Percentiles rank a stretch among this genome's conserved stretches.
These are phyloP conservation scores for Gallinago paraguaiae DNA, from an alignment of 2,113 vertebrate genomes.

Conservation along the genomic window DNA sequence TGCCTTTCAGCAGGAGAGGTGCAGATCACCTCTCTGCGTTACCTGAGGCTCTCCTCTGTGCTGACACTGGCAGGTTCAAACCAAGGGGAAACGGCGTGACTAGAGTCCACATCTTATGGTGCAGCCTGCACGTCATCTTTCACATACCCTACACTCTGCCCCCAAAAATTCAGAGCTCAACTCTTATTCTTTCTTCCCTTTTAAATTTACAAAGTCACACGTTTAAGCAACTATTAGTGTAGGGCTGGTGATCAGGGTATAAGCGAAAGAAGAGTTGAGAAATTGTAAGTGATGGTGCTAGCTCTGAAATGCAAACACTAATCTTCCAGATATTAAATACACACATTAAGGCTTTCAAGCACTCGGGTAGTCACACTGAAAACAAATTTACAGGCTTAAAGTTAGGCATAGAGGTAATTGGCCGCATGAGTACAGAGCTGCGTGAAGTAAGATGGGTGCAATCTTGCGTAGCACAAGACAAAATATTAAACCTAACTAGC, in stretches of 20 bases:
- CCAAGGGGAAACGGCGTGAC: not conserved
- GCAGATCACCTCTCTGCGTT: not conserved
- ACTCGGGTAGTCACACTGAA: not conserved
- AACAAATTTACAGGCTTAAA: not conserved
- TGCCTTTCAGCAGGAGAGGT: not conserved
- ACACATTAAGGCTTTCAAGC: not conserved
- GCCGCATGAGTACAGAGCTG: not conserved
- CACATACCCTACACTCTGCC: not conserved
- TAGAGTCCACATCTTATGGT: not conserved
- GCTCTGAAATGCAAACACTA: not conserved
- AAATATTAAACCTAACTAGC: not conserved
- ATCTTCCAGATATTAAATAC: not conserved
- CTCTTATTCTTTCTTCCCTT: not conserved
- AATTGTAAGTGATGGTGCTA: not conserved
- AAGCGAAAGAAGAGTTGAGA: not conserved
- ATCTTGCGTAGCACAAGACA: not conserved
- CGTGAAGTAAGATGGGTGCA: accelerated
- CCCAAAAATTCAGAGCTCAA: not conserved
- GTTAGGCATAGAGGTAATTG: not conserved
- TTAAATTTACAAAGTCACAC: not conserved
- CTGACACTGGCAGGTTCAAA: not conserved
- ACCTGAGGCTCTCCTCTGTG: not conserved
- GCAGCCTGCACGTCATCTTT: not conserved
- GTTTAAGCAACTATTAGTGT: not conserved
- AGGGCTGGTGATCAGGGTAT: not conserved